These are phyloP conservation scores for Neosilurus hyrtlii DNA, from an alignment of 2,797 vertebrate genomes.

Conservation along the genomic window DNA sequence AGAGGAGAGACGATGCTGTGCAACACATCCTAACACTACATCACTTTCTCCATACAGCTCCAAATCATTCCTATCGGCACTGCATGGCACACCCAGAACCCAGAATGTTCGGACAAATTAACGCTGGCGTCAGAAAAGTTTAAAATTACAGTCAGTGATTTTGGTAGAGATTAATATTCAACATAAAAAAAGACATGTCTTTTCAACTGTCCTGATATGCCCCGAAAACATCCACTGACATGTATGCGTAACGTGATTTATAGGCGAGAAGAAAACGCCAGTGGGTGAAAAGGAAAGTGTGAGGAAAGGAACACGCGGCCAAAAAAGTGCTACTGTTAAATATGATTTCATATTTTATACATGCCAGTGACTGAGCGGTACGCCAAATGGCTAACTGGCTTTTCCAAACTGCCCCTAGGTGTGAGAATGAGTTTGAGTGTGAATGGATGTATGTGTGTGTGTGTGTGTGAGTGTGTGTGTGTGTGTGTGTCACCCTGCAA, in stretches of 20 bases:
- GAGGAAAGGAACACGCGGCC: background rate
- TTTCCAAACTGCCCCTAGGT: too few relatives aligned
- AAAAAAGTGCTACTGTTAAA: background rate
- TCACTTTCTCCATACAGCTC: constrained; percentile 60
- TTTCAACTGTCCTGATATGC: background rate
- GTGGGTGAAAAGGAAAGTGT: background rate
- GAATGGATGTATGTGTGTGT: too few relatives aligned
- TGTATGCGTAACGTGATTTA: background rate
- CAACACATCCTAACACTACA: background rate
- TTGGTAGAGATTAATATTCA: background rate
- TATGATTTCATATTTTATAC: too few relatives aligned
- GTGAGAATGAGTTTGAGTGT: too few relatives aligned
- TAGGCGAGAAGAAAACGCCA: background rate
- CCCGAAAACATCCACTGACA: background rate
- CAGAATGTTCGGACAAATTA: background rate
- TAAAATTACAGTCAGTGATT: background rate
- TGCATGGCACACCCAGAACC: background rate
- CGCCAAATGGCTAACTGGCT: too few relatives aligned
- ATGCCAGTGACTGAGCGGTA: too few relatives aligned
- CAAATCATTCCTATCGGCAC: constrained; percentile 13
- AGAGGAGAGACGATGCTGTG: background rate
- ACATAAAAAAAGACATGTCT: background rate
- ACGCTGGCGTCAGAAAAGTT: background rate
- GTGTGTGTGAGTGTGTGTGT: too few relatives aligned
- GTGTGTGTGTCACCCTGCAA: too few relatives aligned